Evolutionary conservation across 2,888 invertebrate genomes (phyloP).

Genomic region (Phlogophora meticulosa): DNA sequence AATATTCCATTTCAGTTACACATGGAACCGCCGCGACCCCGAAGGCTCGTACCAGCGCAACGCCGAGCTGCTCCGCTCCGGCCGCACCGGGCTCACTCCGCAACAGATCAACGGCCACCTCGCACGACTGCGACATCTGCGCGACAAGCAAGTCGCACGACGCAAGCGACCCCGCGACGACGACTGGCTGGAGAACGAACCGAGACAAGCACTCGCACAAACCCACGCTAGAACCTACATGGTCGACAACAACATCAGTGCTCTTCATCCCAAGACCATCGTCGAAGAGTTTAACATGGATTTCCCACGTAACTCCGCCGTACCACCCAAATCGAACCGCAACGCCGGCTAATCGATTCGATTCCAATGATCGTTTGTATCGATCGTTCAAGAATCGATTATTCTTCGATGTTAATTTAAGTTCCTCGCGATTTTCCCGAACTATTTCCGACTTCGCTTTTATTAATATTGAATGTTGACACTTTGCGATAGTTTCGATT

Average conservation of each 20-base stretch:
- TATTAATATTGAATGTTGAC: slow-evolving; percentile 49
- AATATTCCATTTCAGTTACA: slow-evolving; percentile 78
- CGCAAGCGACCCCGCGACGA: slow-evolving; percentile 77
- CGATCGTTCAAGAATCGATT: slow-evolving; percentile 60
- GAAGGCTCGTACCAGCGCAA: slow-evolving; percentile 86
- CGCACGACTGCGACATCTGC: slow-evolving; percentile 82
- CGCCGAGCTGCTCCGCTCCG: slow-evolving; percentile 83
- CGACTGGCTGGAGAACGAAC: slow-evolving; percentile 85
- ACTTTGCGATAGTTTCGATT: slow-evolving; percentile 40
- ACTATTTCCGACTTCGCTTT: slow-evolving; percentile 46
- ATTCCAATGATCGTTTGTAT: slow-evolving; percentile 49
- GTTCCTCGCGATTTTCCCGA: slow-evolving; percentile 56
- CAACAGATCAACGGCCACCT: slow-evolving; percentile 85
- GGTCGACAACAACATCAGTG: slow-evolving; percentile 89
- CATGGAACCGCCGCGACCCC: slow-evolving; percentile 87
- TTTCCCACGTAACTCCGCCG: slow-evolving; percentile 76
- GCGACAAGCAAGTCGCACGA: slow-evolving; percentile 85
- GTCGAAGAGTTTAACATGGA: slow-evolving; percentile 90
- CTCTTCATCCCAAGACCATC: slow-evolving; percentile 91
- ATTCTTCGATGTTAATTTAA: slow-evolving; percentile 59
- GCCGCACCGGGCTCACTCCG: slow-evolving; percentile 83
- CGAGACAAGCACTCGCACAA: slow-evolving; percentile 81
- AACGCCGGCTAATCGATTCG: slow-evolving; percentile 69
- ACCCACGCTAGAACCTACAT: slow-evolving; percentile 90
- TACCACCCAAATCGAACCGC: slow-evolving; percentile 70